Evolutionary conservation across 1,140 invertebrate genomes (phyloP), one percentile per base, ranked within the genome.

Genomic region (Rhagoletis pomonella): DNA sequence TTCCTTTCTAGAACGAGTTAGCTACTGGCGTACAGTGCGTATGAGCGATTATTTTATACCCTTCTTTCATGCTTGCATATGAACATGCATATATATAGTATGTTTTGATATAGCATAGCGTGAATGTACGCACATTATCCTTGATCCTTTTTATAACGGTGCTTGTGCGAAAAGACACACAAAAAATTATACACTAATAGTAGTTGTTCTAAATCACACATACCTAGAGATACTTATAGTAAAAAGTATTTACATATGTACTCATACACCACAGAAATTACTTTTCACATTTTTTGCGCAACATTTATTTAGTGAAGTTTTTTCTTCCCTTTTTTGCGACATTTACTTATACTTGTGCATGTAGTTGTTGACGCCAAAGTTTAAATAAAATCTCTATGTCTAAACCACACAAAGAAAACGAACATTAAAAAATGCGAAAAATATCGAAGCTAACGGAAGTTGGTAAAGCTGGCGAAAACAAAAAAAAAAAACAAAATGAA

Each of bases 361-460:
- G 50, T 55, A 67, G 64, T 39, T 67, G 39, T 67, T 5, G 29
- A 73, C 17, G 42, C 67, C n/a, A 14, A 73, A 73, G 67, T 73
- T 73, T 73, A 47, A 73, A 73, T 73, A 73, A 73, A 73, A 73
- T 44, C 42, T 42, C 67, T n/a, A 73, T 47, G 39, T 44, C 42
- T 73, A 73, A 73, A 73, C 67, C 67, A 17, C 67, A 73, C 10
- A 17, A 62, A 14, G 60, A 17, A 1, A 62, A 39, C 47, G 44
- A 44, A 42, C 67, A 47, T 42, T 3, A 69, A 69, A 44, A 73
- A 3, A 42, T 14, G 4, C 12, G 44, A 12, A 73, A 73, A 4
- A 67, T 67, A 67, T 29, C 42, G 67, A 44, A 73, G 67, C 42
- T 44, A 73, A 73, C 67, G 67, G 67, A 73, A 73, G 67, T n/a